phyloP scores from a whole-genome alignment of 2,888 invertebrate genomes.

The Cheilosia pagana region DNA sequence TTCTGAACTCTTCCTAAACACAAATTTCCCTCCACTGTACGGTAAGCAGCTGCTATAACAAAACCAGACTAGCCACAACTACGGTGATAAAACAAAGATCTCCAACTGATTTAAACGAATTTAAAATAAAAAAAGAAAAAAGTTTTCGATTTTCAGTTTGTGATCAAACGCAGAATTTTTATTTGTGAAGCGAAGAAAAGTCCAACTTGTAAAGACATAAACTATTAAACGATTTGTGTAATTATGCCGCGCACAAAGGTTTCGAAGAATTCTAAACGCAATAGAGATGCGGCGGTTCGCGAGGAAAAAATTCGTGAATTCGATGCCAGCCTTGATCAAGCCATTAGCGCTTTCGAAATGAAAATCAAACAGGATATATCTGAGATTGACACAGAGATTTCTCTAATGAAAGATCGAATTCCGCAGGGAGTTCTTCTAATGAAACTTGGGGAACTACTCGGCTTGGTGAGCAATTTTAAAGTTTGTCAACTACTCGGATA shows the following conservation, averaged over 20 bases:
- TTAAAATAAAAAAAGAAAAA: neutral
- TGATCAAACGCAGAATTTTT: no score
- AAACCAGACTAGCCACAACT: constrained; percentile 51
- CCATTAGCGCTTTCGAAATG: constrained; percentile 77
- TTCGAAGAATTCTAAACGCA: constrained; percentile 81
- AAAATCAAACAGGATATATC: constrained; percentile 72
- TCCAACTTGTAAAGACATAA: neutral
- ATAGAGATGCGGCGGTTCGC: constrained; percentile 82
- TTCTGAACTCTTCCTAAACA: constrained; percentile 16
- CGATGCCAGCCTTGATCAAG: constrained; percentile 79
- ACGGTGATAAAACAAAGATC: neutral
- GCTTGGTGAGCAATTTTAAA: constrained; percentile 75
- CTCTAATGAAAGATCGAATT: constrained; percentile 49
- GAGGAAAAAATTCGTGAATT: constrained; percentile 80
- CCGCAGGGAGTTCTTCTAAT: constrained; percentile 78
- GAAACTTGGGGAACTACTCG: constrained; percentile 79
- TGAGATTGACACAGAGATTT: constrained; percentile 47
- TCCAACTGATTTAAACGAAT: constrained; percentile 13
- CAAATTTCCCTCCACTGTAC: constrained; percentile 52
- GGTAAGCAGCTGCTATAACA: constrained; percentile 10
- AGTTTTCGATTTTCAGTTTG: no score
- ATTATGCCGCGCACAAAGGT: constrained; percentile 83
- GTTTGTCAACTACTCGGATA: neutral
- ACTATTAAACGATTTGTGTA: neutral
- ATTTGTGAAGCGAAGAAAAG: neutral